These are phyloP conservation scores for Acridotheres tristis DNA, from an alignment of 2,797 vertebrate species.

Conservation along the genomic window DNA sequence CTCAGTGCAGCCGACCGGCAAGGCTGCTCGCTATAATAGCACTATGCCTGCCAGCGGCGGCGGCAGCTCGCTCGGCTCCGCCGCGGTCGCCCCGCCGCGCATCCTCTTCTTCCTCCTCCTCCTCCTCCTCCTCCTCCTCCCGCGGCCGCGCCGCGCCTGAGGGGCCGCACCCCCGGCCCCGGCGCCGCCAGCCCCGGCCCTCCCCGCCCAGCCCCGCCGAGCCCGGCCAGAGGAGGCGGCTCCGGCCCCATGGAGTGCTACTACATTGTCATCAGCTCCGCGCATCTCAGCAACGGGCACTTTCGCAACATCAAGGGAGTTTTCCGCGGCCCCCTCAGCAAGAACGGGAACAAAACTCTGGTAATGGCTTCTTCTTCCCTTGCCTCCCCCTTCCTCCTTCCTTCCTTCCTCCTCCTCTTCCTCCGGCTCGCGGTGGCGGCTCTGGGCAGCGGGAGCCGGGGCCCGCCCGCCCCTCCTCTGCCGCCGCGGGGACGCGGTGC, in stretches of 20 bases:
- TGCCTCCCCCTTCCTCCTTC: neutral
- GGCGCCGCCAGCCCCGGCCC: neutral
- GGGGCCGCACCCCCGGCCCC: neutral
- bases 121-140: constrained; percentile 20
- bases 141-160: neutral
- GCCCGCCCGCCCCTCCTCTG: neutral
- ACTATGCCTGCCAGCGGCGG: constrained; percentile 67
- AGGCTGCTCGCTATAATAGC: constrained; percentile 79
- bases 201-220: neutral
- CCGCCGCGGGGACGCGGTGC: neutral
- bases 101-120: constrained; percentile 17
- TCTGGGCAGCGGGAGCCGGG: neutral
- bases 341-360: constrained; percentile 86
- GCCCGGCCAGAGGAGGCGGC: constrained; percentile 13
- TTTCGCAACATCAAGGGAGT: constrained; percentile 99
- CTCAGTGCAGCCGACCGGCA: constrained; percentile 79
- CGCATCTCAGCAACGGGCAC: constrained; percentile 96
- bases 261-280: constrained; percentile 98
- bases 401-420: no score
- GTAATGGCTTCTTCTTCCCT: constrained; percentile 75
- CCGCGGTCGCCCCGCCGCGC: constrained; percentile 37
- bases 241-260: constrained; percentile 92
- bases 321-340: constrained; percentile 94
- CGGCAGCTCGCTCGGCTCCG: constrained; percentile 64
- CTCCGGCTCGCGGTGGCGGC: neutral